These are phyloP conservation scores for Ceryle rudis DNA, from an alignment of 2,797 vertebrate genomes.

Conservation along the genomic window DNA sequence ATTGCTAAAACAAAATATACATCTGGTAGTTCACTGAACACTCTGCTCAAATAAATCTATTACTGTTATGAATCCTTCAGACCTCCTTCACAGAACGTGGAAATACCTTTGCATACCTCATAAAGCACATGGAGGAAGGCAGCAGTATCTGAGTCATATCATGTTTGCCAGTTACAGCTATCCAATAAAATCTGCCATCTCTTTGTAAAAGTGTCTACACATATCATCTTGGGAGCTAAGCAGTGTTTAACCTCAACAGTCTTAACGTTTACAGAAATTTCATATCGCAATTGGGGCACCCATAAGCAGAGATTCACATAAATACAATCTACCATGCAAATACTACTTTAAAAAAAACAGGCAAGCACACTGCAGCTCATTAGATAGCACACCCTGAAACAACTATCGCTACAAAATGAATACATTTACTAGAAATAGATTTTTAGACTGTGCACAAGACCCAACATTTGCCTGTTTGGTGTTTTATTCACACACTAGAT, in stretches of 20 bases:
- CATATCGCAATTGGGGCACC: not conserved
- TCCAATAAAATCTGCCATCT: not conserved
- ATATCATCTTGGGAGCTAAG: not conserved
- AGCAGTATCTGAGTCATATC: not conserved
- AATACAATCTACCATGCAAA: not conserved
- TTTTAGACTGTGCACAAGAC: not conserved
- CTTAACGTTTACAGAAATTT: not conserved
- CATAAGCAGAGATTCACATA: not conserved
- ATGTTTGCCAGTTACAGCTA: not conserved
- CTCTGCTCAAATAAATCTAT: not conserved
- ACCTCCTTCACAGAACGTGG: not conserved
- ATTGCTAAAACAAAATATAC: not conserved
- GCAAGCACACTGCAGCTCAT: not conserved
- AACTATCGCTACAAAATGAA: not conserved
- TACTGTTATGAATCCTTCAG: not conserved
- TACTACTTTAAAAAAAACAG: not conserved
- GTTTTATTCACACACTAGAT: not conserved
- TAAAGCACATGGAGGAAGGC: not conserved
- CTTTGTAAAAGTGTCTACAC: not conserved
- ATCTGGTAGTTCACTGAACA: not conserved
- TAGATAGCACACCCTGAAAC: not conserved
- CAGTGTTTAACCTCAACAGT: not conserved
- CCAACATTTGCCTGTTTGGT: not conserved
- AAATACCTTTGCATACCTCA: not conserved
- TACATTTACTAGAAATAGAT: not conserved